phyloP scores from a whole-genome alignment of 2,113 vertebrate species.

The Strix uralensis region DNA sequence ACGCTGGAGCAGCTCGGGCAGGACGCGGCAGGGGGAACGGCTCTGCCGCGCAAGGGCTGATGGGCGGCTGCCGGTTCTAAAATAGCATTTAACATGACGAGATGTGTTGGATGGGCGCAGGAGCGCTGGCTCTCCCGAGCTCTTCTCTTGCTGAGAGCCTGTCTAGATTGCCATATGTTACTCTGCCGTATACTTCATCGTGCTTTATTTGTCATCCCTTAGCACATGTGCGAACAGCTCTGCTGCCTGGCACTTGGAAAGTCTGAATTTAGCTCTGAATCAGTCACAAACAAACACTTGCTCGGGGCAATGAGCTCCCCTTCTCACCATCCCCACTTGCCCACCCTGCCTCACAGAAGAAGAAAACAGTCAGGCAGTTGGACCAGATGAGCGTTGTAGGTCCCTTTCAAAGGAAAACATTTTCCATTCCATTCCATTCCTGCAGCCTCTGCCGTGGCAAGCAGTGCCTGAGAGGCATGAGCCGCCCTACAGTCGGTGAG shows the following conservation, averaged over 20 bases:
- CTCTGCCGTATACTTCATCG: background rate
- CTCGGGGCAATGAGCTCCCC: background rate
- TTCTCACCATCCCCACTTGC: background rate
- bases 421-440: too few species aligned
- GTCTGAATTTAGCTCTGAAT: conserved; percentile 10
- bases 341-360: background rate
- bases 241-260: background rate
- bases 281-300: background rate
- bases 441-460: background rate
- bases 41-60: background rate
- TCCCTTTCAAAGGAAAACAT: background rate
- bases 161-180: conserved; percentile 33
- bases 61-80: background rate
- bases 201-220: conserved; percentile 27
- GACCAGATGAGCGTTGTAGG: background rate
- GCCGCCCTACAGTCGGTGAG: fast-evolving
- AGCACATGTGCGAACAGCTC: conserved; percentile 22
- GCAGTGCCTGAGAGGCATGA: fast-evolving
- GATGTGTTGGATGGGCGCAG: background rate
- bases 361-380: background rate
- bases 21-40: background rate
- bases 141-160: background rate
- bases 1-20: background rate
- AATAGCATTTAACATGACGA: background rate
- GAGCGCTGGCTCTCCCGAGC: background rate